These are phyloP conservation scores for Dusona sp. DNA, from an alignment of 2,888 invertebrate genomes.

Conservation along the genomic window DNA sequence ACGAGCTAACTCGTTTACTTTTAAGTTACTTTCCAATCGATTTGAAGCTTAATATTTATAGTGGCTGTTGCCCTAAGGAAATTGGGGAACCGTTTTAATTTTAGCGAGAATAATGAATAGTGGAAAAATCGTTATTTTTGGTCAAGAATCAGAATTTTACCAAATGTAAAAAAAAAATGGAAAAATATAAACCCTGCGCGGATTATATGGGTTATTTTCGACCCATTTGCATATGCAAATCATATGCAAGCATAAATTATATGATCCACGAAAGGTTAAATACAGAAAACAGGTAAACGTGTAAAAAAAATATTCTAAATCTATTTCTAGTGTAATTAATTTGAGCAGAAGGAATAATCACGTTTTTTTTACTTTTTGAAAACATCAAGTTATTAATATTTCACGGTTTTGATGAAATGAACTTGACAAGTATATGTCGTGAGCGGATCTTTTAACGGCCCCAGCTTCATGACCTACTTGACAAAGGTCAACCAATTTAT, in stretches of 20 bases:
- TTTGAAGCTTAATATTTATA: neutral
- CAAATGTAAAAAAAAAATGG: neutral
- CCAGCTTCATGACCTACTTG: constrained; percentile 25
- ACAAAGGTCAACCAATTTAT: constrained; percentile 18
- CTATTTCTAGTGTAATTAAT: too few species aligned
- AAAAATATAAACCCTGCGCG: too few species aligned
- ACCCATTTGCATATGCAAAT: too few species aligned
- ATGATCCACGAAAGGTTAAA: too few species aligned
- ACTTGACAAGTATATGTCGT: neutral
- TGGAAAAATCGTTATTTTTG: too few species aligned
- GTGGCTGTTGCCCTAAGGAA: neutral
- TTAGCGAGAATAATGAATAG: too few species aligned
- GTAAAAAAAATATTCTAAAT: too few species aligned
- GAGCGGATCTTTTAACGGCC: constrained; percentile 8
- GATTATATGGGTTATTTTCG: too few species aligned
- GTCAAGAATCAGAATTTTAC: too few species aligned
- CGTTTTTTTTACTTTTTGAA: neutral
- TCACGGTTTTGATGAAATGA: neutral
- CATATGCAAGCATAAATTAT: too few species aligned
- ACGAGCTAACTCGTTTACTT: neutral
- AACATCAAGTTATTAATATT: neutral
- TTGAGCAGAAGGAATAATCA: neutral
- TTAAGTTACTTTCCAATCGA: neutral
- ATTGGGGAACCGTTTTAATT: neutral
- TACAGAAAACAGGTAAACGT: too few species aligned